Evolutionary conservation across 2,888 invertebrate species (phyloP), one percentile per base, ranked within the genome.

Genomic region (Aromia moschata): DNA sequence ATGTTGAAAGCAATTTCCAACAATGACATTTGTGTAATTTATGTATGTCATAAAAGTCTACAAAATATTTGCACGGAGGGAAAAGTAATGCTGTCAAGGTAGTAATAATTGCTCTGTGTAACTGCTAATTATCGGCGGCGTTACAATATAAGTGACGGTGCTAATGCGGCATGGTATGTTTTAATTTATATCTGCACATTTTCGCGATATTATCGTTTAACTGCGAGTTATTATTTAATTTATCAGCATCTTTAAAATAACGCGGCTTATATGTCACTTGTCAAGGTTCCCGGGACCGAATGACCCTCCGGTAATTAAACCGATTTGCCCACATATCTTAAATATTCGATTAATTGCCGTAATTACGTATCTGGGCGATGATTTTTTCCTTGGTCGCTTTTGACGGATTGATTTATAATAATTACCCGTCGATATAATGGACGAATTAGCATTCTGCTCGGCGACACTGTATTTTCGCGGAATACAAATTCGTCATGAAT

Each of bases 141-240:
- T 30, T 51, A 38, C 30, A 49, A 25, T 41, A 52, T 31, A 31
- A n/a, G 30, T 41, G 40, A 17, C 52, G 41, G 25, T 41, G 31
- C 41, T 41, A 57, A 51, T 44, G 51, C 31, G 17, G 16, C 9
- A 16, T 36, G 49, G 36, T 52, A 43, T 55, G 40, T 55, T 52
- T 62, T 55, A 58, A 52, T 58, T 56, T 58, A 56, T 56, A 25
- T 45, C 56, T 52, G 30, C 52, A 18, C 41, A 60, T 41, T 51
- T 51, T 41, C 18, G 16, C 43, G 58, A 62, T 56, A 54, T 55
- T 62, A 64, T 61, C 64, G 41, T 59, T 59, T 59, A 61, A 59
- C 59, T 52, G 59, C 55, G 44, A 46, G 47, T 59, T 62, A 64
- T 62, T 62, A 59, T 59, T 61, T 54, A 53, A 64, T 62, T 62